phyloP scores from a whole-genome alignment of 2,888 invertebrate species.

The Andrena bucephala region DNA sequence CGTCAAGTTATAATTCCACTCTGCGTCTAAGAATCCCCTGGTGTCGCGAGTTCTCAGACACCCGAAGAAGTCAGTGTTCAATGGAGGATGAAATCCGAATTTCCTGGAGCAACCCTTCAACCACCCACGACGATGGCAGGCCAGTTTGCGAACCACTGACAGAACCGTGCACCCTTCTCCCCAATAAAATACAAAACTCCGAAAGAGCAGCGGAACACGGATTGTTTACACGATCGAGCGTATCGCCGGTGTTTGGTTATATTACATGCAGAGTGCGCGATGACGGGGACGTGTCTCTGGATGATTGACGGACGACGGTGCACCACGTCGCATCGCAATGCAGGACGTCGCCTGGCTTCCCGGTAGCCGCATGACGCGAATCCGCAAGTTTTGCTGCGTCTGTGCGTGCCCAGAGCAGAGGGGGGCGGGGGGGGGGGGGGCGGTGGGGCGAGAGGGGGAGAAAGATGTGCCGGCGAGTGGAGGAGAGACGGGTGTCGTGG shows the following conservation, averaged over 20 bases:
- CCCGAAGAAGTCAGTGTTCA: neutral
- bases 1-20: neutral
- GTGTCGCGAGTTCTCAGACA: too few species aligned
- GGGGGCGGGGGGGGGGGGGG: neutral
- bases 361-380: slow-evolving; percentile 84
- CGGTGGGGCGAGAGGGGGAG: slow-evolving; percentile 5
- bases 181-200: slow-evolving; percentile 34
- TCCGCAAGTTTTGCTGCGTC: slow-evolving; percentile 77
- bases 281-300: slow-evolving; percentile 79
- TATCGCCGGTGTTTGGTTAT: slow-evolving; percentile 71
- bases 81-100: neutral
- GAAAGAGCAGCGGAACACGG: slow-evolving; percentile 50
- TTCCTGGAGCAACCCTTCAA: neutral
- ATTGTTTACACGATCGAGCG: slow-evolving; percentile 72
- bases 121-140: neutral
- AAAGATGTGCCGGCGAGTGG: slow-evolving; percentile 11
- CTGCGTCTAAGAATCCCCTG: neutral
- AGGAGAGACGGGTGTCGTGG: slow-evolving; percentile 12
- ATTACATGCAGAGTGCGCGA: slow-evolving; percentile 78
- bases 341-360: slow-evolving; percentile 80
- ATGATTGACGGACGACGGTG: slow-evolving; percentile 81
- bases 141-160: slow-evolving; percentile 31
- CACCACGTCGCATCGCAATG: slow-evolving; percentile 80
- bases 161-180: neutral
- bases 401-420: slow-evolving; percentile 55